Percentiles rank a stretch among this genome's conserved stretches.
These are phyloP conservation scores for Melanerpes aurifrons DNA, from an alignment of 2,113 vertebrate genomes.

Conservation along the genomic window DNA sequence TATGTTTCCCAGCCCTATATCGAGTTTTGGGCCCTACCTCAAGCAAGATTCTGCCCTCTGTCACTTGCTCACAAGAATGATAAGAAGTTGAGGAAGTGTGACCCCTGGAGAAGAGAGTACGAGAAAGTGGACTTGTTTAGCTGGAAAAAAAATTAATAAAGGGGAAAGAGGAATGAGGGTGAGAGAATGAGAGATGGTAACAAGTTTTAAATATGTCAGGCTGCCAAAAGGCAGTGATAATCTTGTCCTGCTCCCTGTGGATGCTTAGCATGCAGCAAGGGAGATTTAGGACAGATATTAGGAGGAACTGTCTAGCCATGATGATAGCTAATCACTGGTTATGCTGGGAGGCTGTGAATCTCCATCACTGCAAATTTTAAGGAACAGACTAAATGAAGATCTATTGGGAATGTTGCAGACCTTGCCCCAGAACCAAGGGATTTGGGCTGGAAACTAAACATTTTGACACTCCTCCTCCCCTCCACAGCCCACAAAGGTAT, in stretches of 20 bases:
- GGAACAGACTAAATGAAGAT: neutral
- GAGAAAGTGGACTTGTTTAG: neutral
- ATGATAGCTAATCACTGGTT: neutral
- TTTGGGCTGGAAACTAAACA: neutral
- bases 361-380: neutral
- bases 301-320: neutral
- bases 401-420: neutral
- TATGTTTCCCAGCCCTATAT: neutral
- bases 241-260: neutral
- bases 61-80: neutral
- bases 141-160: neutral
- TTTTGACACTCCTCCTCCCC: neutral
- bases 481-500: accelerated
- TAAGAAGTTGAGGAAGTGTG: neutral
- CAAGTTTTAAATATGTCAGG: neutral
- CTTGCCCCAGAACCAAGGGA: neutral
- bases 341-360: neutral
- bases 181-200: neutral
- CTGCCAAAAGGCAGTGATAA: neutral
- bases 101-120: neutral
- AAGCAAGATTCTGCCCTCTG: neutral
- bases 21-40: neutral
- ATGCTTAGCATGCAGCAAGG: neutral
- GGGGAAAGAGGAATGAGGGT: neutral
- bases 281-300: neutral